Conservation (phyloP, 2,113 vertebrate genomes). For the Sander vitreus region DNA sequence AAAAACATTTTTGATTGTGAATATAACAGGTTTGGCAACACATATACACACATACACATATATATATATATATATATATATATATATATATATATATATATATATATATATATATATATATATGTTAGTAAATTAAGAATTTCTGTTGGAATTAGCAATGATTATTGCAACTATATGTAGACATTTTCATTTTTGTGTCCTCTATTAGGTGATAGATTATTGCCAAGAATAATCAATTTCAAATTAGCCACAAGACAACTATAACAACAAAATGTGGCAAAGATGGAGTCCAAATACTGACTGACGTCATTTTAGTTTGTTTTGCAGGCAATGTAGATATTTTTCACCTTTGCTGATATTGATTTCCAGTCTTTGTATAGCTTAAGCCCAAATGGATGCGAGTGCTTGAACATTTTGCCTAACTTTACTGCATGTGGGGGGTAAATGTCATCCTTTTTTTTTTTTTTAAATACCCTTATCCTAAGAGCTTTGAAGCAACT, state of each 20-base stretch:
- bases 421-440: not conserved
- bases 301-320: not conserved
- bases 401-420: not conserved
- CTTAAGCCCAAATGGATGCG: not conserved
- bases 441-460: not conserved
- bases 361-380: not conserved
- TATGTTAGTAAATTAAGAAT: too few relatives aligned
- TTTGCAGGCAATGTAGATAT: not conserved
- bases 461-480: not conserved
- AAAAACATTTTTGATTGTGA: too few relatives aligned
- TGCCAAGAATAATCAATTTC: not conserved
- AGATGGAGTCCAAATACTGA: not conserved
- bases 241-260: not conserved
- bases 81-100: too few relatives aligned
- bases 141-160: not conserved
- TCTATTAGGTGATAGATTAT: not conserved
- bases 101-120: too few relatives aligned
- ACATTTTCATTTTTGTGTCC: fast-evolving
- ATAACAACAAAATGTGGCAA: not conserved
- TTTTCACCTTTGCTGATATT: not conserved
- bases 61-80: too few relatives aligned
- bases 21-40: too few relatives aligned
- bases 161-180: not conserved
- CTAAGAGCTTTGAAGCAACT: not conserved
- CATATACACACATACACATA: too few relatives aligned